Conservation (phyloP, 2,797 vertebrate genomes). For the Pipistrellus kuhlii region DNA sequence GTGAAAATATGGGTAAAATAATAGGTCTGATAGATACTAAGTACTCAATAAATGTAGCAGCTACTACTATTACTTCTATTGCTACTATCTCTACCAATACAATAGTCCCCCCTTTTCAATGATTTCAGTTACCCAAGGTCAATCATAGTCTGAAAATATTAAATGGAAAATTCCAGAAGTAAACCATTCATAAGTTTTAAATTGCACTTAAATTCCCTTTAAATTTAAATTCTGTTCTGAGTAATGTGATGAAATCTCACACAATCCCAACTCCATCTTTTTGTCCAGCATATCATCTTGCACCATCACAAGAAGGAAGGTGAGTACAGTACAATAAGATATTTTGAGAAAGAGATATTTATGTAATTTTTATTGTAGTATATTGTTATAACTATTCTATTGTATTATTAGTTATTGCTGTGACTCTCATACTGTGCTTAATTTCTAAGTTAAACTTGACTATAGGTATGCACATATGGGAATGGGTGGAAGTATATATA, state of each 20-base stretch:
- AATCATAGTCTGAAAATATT: background rate
- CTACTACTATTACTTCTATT: background rate
- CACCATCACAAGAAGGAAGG: background rate
- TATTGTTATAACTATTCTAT: background rate
- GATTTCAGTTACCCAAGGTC: background rate
- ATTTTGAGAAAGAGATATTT: background rate
- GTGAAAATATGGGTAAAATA: slow-evolving; percentile 7
- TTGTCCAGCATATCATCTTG: background rate
- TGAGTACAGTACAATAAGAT: background rate
- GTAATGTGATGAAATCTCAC: background rate
- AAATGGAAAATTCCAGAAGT: background rate
- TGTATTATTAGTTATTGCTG: background rate
- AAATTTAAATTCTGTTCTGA: background rate
- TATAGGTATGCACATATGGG: background rate
- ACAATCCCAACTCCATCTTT: background rate
- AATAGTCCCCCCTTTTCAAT: background rate
- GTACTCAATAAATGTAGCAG: background rate
- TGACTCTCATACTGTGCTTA: background rate
- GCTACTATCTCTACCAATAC: background rate
- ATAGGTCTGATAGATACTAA: background rate
- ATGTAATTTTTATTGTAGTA: background rate
- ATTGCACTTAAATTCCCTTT: background rate
- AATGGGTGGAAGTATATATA: background rate
- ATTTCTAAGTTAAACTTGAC: background rate
- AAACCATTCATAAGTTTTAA: background rate